Evolutionary conservation across 2,797 vertebrate species (phyloP), one percentile per base, ranked within the genome.

Genomic region (Falco naumanni): DNA sequence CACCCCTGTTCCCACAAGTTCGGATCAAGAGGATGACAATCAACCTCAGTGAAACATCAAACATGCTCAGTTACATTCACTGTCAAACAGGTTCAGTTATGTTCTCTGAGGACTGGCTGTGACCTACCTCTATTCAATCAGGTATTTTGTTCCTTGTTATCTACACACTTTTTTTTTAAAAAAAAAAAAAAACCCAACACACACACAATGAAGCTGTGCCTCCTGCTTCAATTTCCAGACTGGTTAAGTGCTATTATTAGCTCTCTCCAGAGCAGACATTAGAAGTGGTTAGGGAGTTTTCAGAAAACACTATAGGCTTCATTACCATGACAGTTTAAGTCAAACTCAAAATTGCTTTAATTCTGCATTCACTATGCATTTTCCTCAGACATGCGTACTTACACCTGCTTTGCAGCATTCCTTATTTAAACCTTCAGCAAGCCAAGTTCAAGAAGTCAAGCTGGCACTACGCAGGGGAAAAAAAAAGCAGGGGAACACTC

Each of bases 1-100:
- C 0, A 0, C 34, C 16, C 7, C 63, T 69, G 50, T 39, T 56
- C 37, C 25, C 18, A 13, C 37, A 39, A 21, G 15, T 51, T 45
- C 0, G 0, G 50, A 18, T 48, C 18, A 34, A 65, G 15, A 54
- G 10, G 18, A 74, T 31, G 33, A n/a, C 0, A 5, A 74, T 12
- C 29, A 41, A n/a, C 45, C 45, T 53, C 3, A 0, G 25, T 9
- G 37, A 70, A 69, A 37, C 18, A 17, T 45, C 45, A 45, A 45
- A 45, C 45, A 45, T 9, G 45, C 45, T 45, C 8, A 17, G 17
- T 45, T 19, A 45, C 45, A 45, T 45, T 45, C 45, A 45, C 45
- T 1, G 4, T 51, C 50, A 59, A 53, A 65, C 22, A 29, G 54
- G 51, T 64, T 87, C 64, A 22, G 33, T 26, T 51, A 21, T 7